Conservation (phyloP, 2,888 invertebrate species). For the Patella caerulea region DNA sequence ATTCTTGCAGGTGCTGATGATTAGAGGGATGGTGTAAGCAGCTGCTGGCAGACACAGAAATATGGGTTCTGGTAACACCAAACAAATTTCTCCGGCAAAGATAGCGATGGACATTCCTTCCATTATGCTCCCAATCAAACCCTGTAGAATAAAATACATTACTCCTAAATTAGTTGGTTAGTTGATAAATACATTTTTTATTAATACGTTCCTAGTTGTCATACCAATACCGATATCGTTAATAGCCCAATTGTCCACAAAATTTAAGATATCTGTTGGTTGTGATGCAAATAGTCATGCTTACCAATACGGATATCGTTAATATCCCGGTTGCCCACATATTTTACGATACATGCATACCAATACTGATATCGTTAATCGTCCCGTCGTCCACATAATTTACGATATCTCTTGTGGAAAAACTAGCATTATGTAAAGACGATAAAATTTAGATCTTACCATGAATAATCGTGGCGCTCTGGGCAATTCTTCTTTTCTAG, state of each 20-base stretch:
- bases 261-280: background rate
- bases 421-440: no score
- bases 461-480: constrained; percentile 19
- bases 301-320: no score
- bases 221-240: no score
- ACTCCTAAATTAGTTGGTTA: background rate
- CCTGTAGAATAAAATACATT: constrained; percentile 29
- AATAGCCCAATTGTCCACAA: no score
- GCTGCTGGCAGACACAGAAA: constrained; percentile 43
- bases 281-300: background rate
- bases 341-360: no score
- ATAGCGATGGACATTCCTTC: constrained; percentile 43
- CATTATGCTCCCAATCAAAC: constrained; percentile 41
- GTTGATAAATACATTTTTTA: background rate
- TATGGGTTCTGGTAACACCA: constrained; percentile 43
- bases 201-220: background rate
- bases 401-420: no score
- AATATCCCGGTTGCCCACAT: no score
- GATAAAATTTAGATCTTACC: constrained; percentile 18
- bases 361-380: no score
- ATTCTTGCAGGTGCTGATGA: constrained; percentile 21
- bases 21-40: constrained; percentile 35
- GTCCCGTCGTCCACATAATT: no score
- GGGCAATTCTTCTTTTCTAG: constrained; percentile 27
- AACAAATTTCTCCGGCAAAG: constrained; percentile 46